Conservation (phyloP, 2,797 vertebrate genomes). For the Myotis planiceps region DNA sequence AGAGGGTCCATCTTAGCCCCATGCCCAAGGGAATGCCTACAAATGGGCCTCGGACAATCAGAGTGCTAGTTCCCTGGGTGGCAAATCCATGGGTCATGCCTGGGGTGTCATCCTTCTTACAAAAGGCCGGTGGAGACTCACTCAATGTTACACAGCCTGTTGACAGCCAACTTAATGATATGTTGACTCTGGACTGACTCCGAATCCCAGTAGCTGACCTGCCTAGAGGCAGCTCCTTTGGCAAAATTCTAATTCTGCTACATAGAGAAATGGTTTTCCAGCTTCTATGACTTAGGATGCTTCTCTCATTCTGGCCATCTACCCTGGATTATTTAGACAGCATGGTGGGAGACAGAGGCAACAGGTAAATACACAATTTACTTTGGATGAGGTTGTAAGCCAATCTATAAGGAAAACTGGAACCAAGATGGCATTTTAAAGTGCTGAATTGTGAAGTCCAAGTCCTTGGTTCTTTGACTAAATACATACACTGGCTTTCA, state of each 20-base stretch:
- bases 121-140: conserved; percentile 34
- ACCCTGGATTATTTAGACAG: background rate
- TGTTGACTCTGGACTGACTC: background rate
- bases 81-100: background rate
- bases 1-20: background rate
- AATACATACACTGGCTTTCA: background rate
- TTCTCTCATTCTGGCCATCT: background rate
- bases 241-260: background rate
- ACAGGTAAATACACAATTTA: background rate
- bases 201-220: background rate
- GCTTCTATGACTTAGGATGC: background rate
- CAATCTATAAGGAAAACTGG: background rate
- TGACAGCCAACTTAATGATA: conserved; percentile 2
- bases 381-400: background rate
- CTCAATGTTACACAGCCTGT: background rate
- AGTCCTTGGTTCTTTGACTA: background rate
- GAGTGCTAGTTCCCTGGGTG: background rate
- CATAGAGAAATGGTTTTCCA: background rate
- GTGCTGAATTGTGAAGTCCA: background rate
- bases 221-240: background rate
- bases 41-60: background rate
- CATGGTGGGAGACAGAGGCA: background rate
- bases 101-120: background rate
- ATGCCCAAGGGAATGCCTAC: background rate
- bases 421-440: background rate